phyloP scores from a whole-genome alignment of 2,888 invertebrate species.

The Rosalia funebris region DNA sequence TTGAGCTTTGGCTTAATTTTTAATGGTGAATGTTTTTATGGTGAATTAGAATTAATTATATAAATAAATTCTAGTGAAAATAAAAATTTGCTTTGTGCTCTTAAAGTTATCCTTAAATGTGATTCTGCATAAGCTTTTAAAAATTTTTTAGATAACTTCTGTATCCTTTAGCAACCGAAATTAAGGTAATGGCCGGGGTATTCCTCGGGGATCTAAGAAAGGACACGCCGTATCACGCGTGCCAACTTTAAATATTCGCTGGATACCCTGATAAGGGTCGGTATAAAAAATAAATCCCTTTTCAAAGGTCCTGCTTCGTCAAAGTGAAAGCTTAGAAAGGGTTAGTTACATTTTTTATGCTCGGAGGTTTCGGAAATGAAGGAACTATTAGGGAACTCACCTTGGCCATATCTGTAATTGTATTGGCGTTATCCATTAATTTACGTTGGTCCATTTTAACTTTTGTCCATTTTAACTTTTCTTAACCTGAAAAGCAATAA shows the following conservation, averaged over 20 bases:
- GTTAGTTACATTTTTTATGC: background rate
- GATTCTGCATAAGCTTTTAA: no score
- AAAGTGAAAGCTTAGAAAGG: background rate
- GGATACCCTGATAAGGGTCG: background rate
- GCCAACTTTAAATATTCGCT: background rate
- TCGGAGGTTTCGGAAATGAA: no score
- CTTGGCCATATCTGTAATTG: constrained; percentile 99
- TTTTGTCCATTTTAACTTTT: constrained; percentile 99
- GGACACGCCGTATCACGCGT: background rate
- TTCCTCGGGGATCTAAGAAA: background rate
- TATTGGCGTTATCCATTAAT: constrained; percentile 98
- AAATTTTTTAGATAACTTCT: no score
- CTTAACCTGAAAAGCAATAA: constrained; percentile 78
- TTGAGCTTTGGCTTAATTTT: no score
- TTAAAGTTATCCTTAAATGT: no score
- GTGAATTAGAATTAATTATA: no score
- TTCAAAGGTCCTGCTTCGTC: background rate
- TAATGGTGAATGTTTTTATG: no score
- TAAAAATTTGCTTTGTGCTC: no score
- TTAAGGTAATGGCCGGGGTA: background rate
- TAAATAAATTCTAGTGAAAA: no score
- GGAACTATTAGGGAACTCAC: no score
- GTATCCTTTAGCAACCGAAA: background rate
- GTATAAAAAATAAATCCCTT: background rate
- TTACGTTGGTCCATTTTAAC: constrained; percentile 99